Percentiles rank a stretch among this genome's conserved stretches.
Conservation (phyloP, 2,888 invertebrate genomes). For the Rosalia funebris region DNA sequence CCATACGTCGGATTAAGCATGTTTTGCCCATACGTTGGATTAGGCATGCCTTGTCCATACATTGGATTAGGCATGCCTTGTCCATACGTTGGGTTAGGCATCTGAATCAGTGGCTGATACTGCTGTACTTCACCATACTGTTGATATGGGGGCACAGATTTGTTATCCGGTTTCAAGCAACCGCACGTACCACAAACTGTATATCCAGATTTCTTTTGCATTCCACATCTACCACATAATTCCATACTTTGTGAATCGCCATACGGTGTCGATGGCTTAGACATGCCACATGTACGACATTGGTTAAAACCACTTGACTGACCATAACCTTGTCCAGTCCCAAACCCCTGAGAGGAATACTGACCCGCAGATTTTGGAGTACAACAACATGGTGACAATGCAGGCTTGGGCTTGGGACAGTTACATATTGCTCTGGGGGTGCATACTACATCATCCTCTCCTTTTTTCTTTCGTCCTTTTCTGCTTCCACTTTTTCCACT, state of each 20-base stretch:
- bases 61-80: too few species aligned
- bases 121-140: background rate
- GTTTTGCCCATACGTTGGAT: background rate
- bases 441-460: background rate
- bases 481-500: background rate
- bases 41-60: background rate
- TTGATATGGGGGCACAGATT: background rate
- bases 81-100: background rate
- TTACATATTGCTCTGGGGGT: constrained; percentile 5
- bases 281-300: background rate
- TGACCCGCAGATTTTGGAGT: background rate
- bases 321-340: background rate
- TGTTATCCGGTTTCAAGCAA: background rate
- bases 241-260: background rate
- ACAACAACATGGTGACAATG: background rate
- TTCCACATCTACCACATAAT: background rate
- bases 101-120: background rate
- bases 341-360: background rate
- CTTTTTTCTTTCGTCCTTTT: background rate
- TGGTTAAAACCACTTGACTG: background rate
- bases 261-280: background rate
- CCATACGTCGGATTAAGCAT: too few species aligned
- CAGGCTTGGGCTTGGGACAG: background rate
- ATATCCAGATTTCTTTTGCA: background rate
- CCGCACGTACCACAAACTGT: background rate